Percentiles rank a stretch among this genome's conserved stretches.
Conservation (phyloP, 1,140 invertebrate species). For the Drosophila mayri region DNA sequence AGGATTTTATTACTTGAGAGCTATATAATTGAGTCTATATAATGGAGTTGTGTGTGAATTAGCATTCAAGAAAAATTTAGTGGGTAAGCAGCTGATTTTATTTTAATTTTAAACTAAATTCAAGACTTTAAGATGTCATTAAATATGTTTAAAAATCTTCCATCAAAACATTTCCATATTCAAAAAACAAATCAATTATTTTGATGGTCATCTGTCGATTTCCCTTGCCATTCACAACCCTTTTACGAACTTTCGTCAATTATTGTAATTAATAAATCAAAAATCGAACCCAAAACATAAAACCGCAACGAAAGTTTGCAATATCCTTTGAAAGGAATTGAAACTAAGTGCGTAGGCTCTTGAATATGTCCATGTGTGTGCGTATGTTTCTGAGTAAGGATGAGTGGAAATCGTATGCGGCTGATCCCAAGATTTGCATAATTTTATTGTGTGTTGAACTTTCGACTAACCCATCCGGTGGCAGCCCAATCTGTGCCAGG, state of each 20-base stretch:
- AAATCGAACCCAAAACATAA: slow-evolving; percentile 30
- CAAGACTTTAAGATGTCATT: too few relatives aligned
- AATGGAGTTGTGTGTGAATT: too few relatives aligned
- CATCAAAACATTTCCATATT: not conserved
- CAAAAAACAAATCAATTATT: slow-evolving; percentile 3
- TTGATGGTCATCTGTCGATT: not conserved
- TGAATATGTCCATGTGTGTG: not conserved
- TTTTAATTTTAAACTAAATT: not conserved
- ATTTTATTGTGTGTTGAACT: slow-evolving; percentile 80
- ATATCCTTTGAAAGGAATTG: slow-evolving; percentile 12
- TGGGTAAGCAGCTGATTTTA: not conserved
- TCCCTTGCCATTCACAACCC: not conserved
- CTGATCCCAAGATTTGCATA: slow-evolving; percentile 75
- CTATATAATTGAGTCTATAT: too few relatives aligned
- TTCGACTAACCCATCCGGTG: slow-evolving; percentile 41
- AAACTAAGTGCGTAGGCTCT: slow-evolving; percentile 26
- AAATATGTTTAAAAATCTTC: too few relatives aligned
- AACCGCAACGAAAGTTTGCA: slow-evolving; percentile 41
- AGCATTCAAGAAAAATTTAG: too few relatives aligned
- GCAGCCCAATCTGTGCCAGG: slow-evolving; percentile 25
- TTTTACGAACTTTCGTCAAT: slow-evolving; percentile 11
- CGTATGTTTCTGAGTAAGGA: slow-evolving; percentile 11
- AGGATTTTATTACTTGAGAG: not conserved
- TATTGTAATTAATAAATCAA: slow-evolving; percentile 61
- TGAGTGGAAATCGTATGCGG: slow-evolving; percentile 42